A percentile compares a stretch with the other conserved stretches of the same genome.
phyloP scores from a whole-genome alignment of 2,113 vertebrate genomes.

The Barnardius zonarius region DNA sequence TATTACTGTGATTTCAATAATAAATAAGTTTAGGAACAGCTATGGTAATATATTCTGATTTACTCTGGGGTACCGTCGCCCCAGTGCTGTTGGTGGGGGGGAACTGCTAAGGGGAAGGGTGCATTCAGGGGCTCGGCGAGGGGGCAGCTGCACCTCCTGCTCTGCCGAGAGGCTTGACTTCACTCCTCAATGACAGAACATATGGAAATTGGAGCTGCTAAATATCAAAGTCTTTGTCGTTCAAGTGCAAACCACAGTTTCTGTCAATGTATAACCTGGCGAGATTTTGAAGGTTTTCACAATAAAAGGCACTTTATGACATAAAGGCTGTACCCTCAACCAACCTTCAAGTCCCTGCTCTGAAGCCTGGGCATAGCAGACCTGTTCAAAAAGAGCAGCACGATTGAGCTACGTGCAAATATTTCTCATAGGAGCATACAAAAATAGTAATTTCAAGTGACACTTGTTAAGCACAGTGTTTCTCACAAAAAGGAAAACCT shows the following conservation, averaged over 20 bases:
- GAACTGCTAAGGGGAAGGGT: neutral
- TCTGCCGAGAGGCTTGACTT: neutral
- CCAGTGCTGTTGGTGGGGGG: neutral
- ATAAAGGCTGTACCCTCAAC: conserved; percentile 25
- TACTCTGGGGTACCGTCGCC: neutral
- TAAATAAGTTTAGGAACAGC: neutral
- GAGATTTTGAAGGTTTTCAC: conserved; percentile 59
- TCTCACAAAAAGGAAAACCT: conserved; percentile 26
- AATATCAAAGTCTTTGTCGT: conserved; percentile 50
- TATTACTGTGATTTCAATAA: neutral
- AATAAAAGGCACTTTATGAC: conserved; percentile 31
- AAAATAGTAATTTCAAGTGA: conserved; percentile 61
- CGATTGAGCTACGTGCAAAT: neutral
- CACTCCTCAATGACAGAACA: conserved; percentile 12
- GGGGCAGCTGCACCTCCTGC: neutral
- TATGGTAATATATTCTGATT: neutral
- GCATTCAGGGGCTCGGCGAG: rapidly evolving
- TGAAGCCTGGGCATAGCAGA: conserved; percentile 27
- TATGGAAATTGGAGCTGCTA: conserved; percentile 57
- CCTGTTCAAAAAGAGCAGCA: conserved; percentile 17
- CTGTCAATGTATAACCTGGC: conserved; percentile 41
- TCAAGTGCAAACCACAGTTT: conserved; percentile 41
- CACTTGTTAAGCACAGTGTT: conserved; percentile 29
- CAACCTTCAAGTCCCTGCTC: conserved; percentile 27
- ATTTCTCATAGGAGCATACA: conserved; percentile 13